Conservation (phyloP, 2,113 vertebrate genomes). For the Neoarius graeffei region DNA sequence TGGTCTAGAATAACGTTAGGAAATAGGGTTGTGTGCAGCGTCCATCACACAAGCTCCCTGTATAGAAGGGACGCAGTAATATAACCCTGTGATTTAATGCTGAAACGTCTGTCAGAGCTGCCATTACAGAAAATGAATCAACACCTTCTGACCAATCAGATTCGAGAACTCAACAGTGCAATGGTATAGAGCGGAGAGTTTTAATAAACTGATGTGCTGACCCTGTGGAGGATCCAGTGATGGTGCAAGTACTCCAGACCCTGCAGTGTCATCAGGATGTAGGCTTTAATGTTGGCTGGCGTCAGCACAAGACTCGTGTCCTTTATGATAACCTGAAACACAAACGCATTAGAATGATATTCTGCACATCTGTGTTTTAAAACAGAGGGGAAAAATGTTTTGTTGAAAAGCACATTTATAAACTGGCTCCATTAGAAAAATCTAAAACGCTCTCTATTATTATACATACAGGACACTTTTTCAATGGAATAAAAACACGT, state of each 20-base stretch:
- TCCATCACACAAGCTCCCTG: background rate
- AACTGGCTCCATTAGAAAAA: background rate
- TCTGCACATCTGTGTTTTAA: background rate
- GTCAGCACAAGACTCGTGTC: conserved; percentile 94
- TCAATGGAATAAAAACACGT: too few species aligned
- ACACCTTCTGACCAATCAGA: background rate
- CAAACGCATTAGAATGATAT: background rate
- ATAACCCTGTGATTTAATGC: too few species aligned
- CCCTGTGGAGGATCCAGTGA: conserved; percentile 96
- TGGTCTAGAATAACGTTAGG: background rate
- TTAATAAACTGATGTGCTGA: conserved; percentile 64
- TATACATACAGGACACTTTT: too few species aligned
- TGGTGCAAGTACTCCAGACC: conserved; percentile 95
- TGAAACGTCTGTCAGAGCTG: background rate
- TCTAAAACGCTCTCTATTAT: background rate
- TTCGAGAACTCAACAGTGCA: background rate
- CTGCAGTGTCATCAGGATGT: conserved; percentile 96
- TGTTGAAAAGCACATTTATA: background rate
- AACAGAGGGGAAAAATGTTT: background rate
- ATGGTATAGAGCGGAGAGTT: background rate
- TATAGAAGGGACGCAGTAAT: background rate
- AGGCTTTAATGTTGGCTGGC: conserved; percentile 95
- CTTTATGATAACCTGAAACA: conserved; percentile 92
- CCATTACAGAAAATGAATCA: background rate
- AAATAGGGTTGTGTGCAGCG: background rate